Percentiles rank a stretch among this genome's conserved stretches.
Conservation (phyloP, 2,888 invertebrate species). For the Pyrrhia umbra region DNA sequence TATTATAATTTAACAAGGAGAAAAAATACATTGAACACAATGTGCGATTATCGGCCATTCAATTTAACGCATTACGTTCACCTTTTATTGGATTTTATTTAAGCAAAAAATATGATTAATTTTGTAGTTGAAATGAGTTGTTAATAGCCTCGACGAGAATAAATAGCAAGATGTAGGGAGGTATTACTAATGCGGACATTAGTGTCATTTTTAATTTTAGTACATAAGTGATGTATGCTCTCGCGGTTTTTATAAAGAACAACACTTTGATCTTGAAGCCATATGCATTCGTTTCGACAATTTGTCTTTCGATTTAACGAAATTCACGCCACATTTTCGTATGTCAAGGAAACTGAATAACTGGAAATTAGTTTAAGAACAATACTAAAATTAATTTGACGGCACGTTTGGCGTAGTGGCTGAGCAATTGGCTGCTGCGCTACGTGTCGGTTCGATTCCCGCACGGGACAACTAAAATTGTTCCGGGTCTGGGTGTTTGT, state of each 20-base stretch:
- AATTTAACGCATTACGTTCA: slow-evolving; percentile 51
- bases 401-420: no score
- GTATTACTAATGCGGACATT: slow-evolving; percentile 16
- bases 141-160: slow-evolving; percentile 26
- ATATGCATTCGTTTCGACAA: slow-evolving; percentile 21
- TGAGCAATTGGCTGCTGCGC: no score
- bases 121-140: slow-evolving; percentile 33
- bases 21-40: slow-evolving; percentile 25
- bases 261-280: slow-evolving; percentile 11
- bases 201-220: slow-evolving; percentile 34
- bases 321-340: not conserved
- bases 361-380: not conserved
- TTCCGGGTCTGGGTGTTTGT: no score
- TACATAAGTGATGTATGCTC: slow-evolving; percentile 9
- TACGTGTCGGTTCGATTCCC: no score
- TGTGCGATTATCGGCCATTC: slow-evolving; percentile 35
- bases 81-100: slow-evolving; percentile 39
- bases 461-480: no score
- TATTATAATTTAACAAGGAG: slow-evolving; percentile 39
- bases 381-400: not conserved
- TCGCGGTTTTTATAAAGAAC: not conserved
- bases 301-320: slow-evolving; percentile 23
- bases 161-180: slow-evolving; percentile 10
- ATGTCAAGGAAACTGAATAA: slow-evolving; percentile 2
- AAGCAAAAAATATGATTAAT: slow-evolving; percentile 49